Base-by-base conservation (phyloP, 2,888 invertebrate genomes). In the Lycia hirtaria region DNA sequence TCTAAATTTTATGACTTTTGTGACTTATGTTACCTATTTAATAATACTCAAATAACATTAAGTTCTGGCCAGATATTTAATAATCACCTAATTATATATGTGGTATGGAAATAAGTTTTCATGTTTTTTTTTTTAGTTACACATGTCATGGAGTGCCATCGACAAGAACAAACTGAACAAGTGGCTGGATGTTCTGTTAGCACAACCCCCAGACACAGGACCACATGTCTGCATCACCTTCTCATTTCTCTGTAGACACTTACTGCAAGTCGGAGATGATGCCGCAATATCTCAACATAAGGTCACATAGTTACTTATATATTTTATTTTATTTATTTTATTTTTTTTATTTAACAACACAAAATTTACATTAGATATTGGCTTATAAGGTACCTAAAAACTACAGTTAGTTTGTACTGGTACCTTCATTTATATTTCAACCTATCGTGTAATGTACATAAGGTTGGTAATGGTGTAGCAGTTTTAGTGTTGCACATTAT, bases 171-270 rank as follows among this genome's bases (percentile, higher is more conserved):
- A 88, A 58, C 82, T 92, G 44, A 75, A 78, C 40, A 84, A 87
- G 62, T 94, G 94, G 88, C 71, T 91, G 6, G 88, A 92, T 50
- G 84, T 88, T 24, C 72, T 94, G 35, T 71, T 85, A n/a, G 76
- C 84, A 5, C 76, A 90, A 50, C 88, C 93, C 14, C 76, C 92
- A 0, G 92, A 90, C 62, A 80, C 92, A 0, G 93, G 93, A 7
- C 88, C 92, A 33, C 93, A 93, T 60, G 79, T 94, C 32, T 93
- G 95, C 51, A 93, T 96, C 14, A 90, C 96, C 49, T 93, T 94
- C 60, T 94, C 96, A 53, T 92, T 93, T 30, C 86, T 96, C 47
- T 93, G 94, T 35, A 93, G 93, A 66, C 94, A 94, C 85, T 94
- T 69, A 73, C 90, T 62, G 73, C 81, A 92, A 48, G 82, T 80